Base-by-base conservation (phyloP, 2,113 vertebrate species). In the Pseudopipra pipra region DNA sequence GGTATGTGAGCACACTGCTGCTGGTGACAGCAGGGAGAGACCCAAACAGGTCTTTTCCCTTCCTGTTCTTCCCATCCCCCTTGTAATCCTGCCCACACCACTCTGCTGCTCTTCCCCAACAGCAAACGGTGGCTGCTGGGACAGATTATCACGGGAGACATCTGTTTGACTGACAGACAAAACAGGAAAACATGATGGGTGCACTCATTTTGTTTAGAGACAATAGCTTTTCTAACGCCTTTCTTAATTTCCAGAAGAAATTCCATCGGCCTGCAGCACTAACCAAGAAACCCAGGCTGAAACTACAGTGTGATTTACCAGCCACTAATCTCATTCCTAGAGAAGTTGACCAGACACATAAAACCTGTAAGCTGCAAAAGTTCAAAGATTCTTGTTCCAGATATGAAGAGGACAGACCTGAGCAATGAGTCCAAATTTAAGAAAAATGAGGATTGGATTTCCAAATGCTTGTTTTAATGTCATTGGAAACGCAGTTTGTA, bases 121-220 rank as follows among this genome's bases (percentile, higher is more conserved):
- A 83, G 71, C 71, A 47, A 89, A 81, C 7, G 5, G 66, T 47
- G 86, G 76, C 89, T 89, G 71, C 66, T 51, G 35, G 95, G 74
- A 51, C 89, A 95, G 95, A 96, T 97, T 96, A 96, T 78, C 89
- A 83, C 27, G 21, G 85, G 19, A 89, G 95, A 95, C 96, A 97
- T 96, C 96, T 97, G 95, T 91, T 71, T 96, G 90, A 51, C 49
- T 58, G 81, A 92, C 0, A 74, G 71, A 83, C 54, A 94, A 87
- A 91, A 71, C 51, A 88, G 46, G 39, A 93, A 89, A 92, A 93
- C 80, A 90, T 1, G 3, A 72, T 23, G 80, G 66, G 63, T 75
- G 44, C 56, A 7, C 91, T 85, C 56, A 16, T 75, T 95, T 85
- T 89, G 49, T 93, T 95, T 85, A 74, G 18, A 37, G 65, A 76